phyloP scores from a whole-genome alignment of 2,113 vertebrate species.

The Laticauda colubrina region DNA sequence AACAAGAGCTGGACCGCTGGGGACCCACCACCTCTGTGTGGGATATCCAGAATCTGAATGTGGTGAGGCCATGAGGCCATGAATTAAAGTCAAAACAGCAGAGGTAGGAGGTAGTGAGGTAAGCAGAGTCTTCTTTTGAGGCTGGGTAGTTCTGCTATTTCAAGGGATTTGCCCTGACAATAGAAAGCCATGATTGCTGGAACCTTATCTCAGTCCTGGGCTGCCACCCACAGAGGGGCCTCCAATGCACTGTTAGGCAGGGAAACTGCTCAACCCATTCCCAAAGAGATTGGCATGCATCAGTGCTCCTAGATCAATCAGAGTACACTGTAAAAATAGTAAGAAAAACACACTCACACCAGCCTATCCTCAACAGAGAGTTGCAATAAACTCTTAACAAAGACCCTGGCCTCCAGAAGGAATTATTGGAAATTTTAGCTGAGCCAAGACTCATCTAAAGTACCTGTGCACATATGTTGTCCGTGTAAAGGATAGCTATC shows the following conservation, averaged over 20 bases:
- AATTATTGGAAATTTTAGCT: background rate
- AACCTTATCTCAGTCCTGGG: constrained; percentile 17
- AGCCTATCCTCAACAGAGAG: too few relatives aligned
- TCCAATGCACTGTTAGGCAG: background rate
- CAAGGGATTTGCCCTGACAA: constrained; percentile 21
- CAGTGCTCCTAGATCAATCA: background rate
- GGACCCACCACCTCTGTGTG: too few relatives aligned
- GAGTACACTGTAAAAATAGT: background rate
- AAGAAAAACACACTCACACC: background rate
- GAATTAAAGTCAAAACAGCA: background rate
- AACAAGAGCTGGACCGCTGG: background rate
- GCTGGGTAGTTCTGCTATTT: background rate
- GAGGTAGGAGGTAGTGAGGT: background rate
- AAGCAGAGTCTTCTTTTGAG: background rate
- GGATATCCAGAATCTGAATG: background rate
- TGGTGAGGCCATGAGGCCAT: background rate
- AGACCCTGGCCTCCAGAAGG: background rate
- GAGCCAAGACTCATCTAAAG: too few relatives aligned
- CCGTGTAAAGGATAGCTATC: background rate
- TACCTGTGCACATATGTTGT: background rate
- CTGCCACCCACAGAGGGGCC: constrained; percentile 17
- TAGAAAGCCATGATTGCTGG: background rate
- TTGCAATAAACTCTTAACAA: background rate
- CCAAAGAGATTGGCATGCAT: background rate
- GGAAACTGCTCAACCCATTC: background rate